Conservation (phyloP, 2,113 vertebrate genomes). For the Mystacornis crossleyi region DNA sequence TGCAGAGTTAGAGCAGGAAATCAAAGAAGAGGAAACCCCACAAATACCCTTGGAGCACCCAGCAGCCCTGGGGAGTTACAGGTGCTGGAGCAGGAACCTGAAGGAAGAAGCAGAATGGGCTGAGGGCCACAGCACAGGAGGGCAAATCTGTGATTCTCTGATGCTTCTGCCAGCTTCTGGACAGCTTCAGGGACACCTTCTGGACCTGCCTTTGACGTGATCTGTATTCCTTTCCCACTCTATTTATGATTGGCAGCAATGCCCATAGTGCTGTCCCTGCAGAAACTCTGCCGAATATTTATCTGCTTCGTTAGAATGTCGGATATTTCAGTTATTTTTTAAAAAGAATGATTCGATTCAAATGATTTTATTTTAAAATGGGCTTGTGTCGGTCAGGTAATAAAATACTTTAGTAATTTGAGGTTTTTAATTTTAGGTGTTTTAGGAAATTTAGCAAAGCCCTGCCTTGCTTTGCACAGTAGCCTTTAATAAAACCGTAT, state of each 20-base stretch:
- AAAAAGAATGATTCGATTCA: not conserved
- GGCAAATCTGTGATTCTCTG: no score
- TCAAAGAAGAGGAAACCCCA: not conserved
- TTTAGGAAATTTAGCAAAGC: not conserved
- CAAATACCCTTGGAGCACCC: not conserved
- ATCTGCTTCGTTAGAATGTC: not conserved
- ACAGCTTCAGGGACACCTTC: no score
- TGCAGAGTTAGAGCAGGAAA: not conserved
- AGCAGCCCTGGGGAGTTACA: not conserved
- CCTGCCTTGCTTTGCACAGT: not conserved
- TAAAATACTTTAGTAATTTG: accelerated
- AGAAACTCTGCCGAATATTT: not conserved
- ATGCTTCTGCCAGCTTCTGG: no score
- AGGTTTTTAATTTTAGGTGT: not conserved
- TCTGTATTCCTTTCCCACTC: not conserved
- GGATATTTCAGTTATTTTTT: not conserved
- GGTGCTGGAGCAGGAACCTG: not conserved
- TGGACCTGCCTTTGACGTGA: not conserved
- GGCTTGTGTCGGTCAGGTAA: not conserved
- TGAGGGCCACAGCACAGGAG: not conserved
- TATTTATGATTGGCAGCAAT: not conserved
- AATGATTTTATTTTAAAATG: not conserved
- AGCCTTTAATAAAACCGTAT: not conserved
- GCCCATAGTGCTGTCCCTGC: not conserved
- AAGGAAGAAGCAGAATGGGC: not conserved